phyloP scores from a whole-genome alignment of 2,888 invertebrate species.

The Xiphydria camelus region DNA sequence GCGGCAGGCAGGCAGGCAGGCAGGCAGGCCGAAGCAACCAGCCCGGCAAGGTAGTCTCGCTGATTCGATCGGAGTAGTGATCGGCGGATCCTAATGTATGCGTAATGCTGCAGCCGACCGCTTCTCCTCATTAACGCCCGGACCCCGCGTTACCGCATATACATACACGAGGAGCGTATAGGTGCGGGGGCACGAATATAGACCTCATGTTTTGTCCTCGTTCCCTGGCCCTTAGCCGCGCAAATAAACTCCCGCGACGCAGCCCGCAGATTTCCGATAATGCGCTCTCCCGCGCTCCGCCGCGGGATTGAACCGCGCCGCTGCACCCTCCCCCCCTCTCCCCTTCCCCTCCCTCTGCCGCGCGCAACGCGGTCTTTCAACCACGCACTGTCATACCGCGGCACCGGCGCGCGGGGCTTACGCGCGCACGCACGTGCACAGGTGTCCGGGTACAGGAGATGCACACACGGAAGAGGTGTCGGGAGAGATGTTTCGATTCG shows the following conservation, averaged over 20 bases:
- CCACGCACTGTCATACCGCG: neutral
- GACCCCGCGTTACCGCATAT: slow-evolving; percentile 21
- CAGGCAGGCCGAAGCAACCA: no score
- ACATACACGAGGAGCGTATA: no score
- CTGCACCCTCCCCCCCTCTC: neutral
- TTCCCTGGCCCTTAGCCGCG: slow-evolving; percentile 18
- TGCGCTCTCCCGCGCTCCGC: slow-evolving; percentile 10
- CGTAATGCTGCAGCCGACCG: slow-evolving; percentile 48
- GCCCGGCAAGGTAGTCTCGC: slow-evolving; percentile 28
- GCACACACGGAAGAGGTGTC: no score
- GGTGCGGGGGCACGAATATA: no score
- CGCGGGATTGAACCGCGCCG: neutral
- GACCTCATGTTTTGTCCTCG: slow-evolving; percentile 47
- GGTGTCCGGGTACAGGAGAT: neutral
- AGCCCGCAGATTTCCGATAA: slow-evolving; percentile 30
- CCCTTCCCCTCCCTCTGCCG: neutral
- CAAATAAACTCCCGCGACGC: slow-evolving; percentile 26
- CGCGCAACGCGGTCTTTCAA: neutral
- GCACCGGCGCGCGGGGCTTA: neutral
- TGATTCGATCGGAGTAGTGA: slow-evolving; percentile 48
- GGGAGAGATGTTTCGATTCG: no score
- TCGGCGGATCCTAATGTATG: slow-evolving; percentile 53
- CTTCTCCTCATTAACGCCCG: slow-evolving; percentile 55
- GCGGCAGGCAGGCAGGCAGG: slow-evolving; percentile 1
- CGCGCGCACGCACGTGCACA: neutral